Base-by-base conservation (phyloP, 2,797 vertebrate species). In the Lepus oiostolus region DNA sequence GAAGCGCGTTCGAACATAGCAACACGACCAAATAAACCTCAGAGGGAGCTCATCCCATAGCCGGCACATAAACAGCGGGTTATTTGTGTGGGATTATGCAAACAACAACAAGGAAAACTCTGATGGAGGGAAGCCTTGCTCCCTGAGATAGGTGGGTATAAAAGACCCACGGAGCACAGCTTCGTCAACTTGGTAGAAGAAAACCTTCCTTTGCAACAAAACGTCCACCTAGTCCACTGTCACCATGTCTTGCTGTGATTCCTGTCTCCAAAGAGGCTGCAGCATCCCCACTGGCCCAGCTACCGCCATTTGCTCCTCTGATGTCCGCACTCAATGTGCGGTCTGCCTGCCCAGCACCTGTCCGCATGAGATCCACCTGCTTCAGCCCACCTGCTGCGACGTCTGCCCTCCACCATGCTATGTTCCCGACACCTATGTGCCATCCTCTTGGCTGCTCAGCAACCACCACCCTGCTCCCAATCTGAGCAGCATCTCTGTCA, bases 101-200 rank as follows among this genome's bases (percentile, higher is more conserved):
- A 96, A 90, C 95, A 95, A 80, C 4, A 96, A 95, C 35, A 93
- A 80, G 93, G 96, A 93, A 96, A 32, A 63, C 80, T n/a, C 88
- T 52, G 77, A 76, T 8, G 28, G 47, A n/a, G 2, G 0, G 79
- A 86, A 90, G 95, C 92, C 83, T 52, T 2, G 54, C 63, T 85
- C 79, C 62, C 75, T 65, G 32, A 80, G 84, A 85, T 11, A 67
- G 60, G 38, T 42, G 26, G 7, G 26, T 96, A 94, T 82, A 94
- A 97, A 96, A 96, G 88, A 92, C 21, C 16, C 17, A 35, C 52
- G 22, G 5, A 77, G 47, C 42, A 14, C 65, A 80, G 32, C 52
- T 58, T 11, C 0, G 11, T 30, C 65, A 80, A 38, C 47, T 58
- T 11, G 0, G 11, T 30, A 65, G n/a, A 76, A 85, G 80, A 68